phyloP scores from a whole-genome alignment of 2,888 invertebrate genomes.

The Chrysodeixis includens region DNA sequence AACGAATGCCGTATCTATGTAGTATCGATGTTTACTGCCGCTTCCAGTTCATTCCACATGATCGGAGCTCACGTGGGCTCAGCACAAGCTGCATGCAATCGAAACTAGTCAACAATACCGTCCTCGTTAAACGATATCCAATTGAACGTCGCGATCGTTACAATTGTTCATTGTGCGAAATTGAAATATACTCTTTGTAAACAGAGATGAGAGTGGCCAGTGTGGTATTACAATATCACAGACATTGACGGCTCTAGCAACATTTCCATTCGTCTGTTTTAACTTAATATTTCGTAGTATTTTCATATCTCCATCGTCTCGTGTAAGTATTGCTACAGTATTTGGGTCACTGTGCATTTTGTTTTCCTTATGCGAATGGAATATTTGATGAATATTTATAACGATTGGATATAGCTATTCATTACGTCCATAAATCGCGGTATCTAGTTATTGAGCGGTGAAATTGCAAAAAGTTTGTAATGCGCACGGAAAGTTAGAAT shows the following conservation, averaged over 20 bases:
- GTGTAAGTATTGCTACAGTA: slow-evolving; percentile 13
- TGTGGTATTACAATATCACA: slow-evolving; percentile 25
- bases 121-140: slow-evolving; percentile 66
- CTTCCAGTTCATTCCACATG: background rate
- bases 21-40: background rate
- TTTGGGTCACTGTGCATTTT: slow-evolving; percentile 17
- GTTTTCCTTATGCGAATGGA: slow-evolving; percentile 16
- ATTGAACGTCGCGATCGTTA: slow-evolving; percentile 67
- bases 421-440: slow-evolving; percentile 32
- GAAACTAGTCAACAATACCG: slow-evolving; percentile 54
- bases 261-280: background rate
- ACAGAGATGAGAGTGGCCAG: slow-evolving; percentile 37
- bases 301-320: background rate
- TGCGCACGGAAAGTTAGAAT: slow-evolving; percentile 60
- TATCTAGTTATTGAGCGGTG: slow-evolving; percentile 30
- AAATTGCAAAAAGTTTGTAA: slow-evolving; percentile 46
- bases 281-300: background rate
- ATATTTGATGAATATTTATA: background rate
- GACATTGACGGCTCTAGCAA: slow-evolving; percentile 8
- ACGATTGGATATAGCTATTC: slow-evolving; percentile 22
- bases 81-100: slow-evolving; percentile 19
- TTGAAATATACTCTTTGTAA: slow-evolving; percentile 64
- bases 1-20: background rate
- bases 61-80: slow-evolving; percentile 8
- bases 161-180: slow-evolving; percentile 71